Evolutionary conservation across 2,113 vertebrate species (phyloP), one percentile per base, ranked within the genome.

Genomic region (Crocuta crocuta): DNA sequence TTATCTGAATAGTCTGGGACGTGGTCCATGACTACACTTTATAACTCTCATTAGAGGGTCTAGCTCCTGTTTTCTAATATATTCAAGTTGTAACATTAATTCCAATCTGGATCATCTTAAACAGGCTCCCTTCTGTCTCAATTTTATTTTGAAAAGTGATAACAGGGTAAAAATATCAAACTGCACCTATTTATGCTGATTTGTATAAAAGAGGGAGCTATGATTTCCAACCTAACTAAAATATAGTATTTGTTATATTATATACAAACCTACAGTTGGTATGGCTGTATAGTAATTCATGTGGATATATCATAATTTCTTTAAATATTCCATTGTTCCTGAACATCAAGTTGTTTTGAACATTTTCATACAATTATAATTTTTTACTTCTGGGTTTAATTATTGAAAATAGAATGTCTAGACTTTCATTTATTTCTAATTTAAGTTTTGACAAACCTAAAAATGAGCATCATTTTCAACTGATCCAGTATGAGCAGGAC

Each of bases 121-220:
- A 84, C 17, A 90, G 55, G 79, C 76, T 97, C 89, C 70, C 83
- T 97, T 91, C 91, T 89, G 76, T 58, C 58, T 90, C 66, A 50
- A 45, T 96, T 95, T 96, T 74, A 92, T 91, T 98, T 97, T 95
- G 68, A 88, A 97, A 96, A 78, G 45, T 4, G 10, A 11, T 73
- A 78, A 93, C 2, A 94, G 39, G 61, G 35, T 78, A 23, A 89
- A 93, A 95, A 80, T 28, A 35, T 61, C 39, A 94, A 91, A 13
- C 26, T 83, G 31, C 28, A 39, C n/a, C 39, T 73, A 61, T 91
- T 89, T 95, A 70, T 91, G 31, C 23, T 95, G 63, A 86, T 71
- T 70, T 93, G 7, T 24, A 71, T 58, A 70, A 93, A 68, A 94
- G 39, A 83, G 43, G 61, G 33, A 78, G 10, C 21, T 81, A 90